Evolutionary conservation across 2,113 vertebrate genomes (phyloP), one percentile per base, ranked within the genome.

Genomic region (Girardinichthys multiradiatus): DNA sequence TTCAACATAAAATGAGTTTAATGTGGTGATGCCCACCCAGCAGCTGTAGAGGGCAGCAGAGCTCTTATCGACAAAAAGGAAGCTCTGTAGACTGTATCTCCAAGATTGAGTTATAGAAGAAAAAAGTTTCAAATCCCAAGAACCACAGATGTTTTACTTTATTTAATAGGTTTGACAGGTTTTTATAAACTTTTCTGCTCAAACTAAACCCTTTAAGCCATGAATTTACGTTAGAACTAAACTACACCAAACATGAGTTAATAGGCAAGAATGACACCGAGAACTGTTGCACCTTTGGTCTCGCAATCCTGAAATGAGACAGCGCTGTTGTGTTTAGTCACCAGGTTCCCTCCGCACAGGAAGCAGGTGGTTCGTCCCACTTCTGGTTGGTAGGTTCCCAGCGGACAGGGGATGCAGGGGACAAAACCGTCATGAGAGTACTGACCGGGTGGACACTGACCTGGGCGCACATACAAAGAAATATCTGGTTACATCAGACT

Each of bases 301-400:
- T 99, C 98, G 65, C 98, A 99, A 88, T 98, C 95, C 90, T 96
- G 97, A 71, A 99, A 99, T 28, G 95, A 90, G 35, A 95, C 88
- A 4, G 97, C 94, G 39, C 94, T 87, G 0, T 63, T 90, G 19
- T 93, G 91, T 78, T 95, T 97, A 37, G 97, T 98, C 21, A 93
- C 90, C 10, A 99, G 94, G 72, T 94, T 94, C 57, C 98, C 98
- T 74, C 97, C 97, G 1, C 98, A 99, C 7, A 90, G 68, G 80
- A 97, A 95, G 84, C 98, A 99, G 88, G 93, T 95, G 1, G 96
- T 97, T 24, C 98, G 94, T 11, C 98, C 97, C 7, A 90, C 86
- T 54, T 99, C 98, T 0, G 96, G 93, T 92, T 99, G 98, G 84
- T 96, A 99, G 0, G 94, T 94, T 70, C 98, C 98, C 67, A 94